Conservation (phyloP, 2,888 invertebrate genomes). For the Drosophila colorata region DNA sequence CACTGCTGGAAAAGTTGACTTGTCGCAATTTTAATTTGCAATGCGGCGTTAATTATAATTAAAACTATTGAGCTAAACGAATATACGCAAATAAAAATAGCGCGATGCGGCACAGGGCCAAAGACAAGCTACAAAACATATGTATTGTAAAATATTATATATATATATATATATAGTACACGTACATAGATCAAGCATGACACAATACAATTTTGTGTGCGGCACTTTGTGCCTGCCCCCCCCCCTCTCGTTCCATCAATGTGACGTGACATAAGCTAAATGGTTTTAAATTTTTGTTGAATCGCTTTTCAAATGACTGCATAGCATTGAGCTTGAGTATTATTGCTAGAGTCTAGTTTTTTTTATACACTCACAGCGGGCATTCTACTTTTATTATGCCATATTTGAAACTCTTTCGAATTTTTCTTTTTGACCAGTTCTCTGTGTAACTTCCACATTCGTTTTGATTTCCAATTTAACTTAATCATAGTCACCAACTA, state of each 20-base stretch:
- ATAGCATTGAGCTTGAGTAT: slow-evolving; percentile 30
- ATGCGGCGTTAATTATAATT: slow-evolving; percentile 77
- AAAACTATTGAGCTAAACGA: slow-evolving; percentile 73
- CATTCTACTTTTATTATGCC: too few species aligned
- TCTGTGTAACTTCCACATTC: too few species aligned
- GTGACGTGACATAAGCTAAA: slow-evolving; percentile 72
- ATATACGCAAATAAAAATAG: slow-evolving; percentile 49
- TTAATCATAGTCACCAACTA: too few species aligned
- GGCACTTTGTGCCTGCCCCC: slow-evolving; percentile 56
- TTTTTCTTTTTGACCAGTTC: too few species aligned
- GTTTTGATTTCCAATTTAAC: too few species aligned
- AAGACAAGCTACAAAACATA: background rate
- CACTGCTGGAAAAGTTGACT: slow-evolving; percentile 23
- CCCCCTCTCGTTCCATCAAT: slow-evolving; percentile 4
- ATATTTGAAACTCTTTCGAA: too few species aligned
- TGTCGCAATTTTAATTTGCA: slow-evolving; percentile 63
- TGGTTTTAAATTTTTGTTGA: slow-evolving; percentile 77
- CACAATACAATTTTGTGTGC: slow-evolving; percentile 65
- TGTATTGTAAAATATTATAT: slow-evolving; percentile 6
- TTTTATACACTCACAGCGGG: background rate
- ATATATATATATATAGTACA: slow-evolving; percentile 5
- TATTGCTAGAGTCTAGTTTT: slow-evolving; percentile 21
- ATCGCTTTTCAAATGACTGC: slow-evolving; percentile 67
- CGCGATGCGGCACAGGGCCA: slow-evolving; percentile 14
- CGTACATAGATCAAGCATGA: slow-evolving; percentile 59